phyloP scores from a whole-genome alignment of 2,113 vertebrate genomes.

The Heterochromis multidens region DNA sequence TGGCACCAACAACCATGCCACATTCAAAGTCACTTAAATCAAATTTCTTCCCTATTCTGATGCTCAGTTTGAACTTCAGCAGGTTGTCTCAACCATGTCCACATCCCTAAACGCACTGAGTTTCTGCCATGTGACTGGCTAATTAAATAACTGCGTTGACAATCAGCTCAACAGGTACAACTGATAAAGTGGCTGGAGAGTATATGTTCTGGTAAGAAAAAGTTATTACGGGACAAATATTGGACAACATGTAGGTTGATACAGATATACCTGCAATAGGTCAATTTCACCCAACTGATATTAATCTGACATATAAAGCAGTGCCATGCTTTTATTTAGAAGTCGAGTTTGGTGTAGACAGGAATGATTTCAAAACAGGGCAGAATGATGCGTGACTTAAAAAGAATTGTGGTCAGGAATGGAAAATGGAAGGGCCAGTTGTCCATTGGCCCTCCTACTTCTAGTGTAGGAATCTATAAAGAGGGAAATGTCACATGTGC shows the following conservation, averaged over 20 bases:
- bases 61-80: neutral
- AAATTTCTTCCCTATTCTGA: neutral
- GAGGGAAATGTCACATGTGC: constrained; percentile 28
- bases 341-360: neutral
- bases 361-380: neutral
- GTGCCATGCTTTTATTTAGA: neutral
- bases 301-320: neutral
- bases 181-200: neutral
- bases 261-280: neutral
- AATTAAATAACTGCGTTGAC: neutral
- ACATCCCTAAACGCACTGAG: neutral
- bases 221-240: neutral
- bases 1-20: no score
- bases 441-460: neutral
- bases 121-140: neutral
- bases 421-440: neutral
- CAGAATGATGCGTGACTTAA: neutral
- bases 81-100: neutral
- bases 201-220: neutral
- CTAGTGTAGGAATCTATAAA: constrained; percentile 20
- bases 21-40: neutral
- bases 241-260: neutral
- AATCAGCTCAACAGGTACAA: neutral
- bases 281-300: neutral
- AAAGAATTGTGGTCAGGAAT: no score